Base-by-base conservation (phyloP, 2,888 invertebrate genomes). In the Meliscaeva auricollis region DNA sequence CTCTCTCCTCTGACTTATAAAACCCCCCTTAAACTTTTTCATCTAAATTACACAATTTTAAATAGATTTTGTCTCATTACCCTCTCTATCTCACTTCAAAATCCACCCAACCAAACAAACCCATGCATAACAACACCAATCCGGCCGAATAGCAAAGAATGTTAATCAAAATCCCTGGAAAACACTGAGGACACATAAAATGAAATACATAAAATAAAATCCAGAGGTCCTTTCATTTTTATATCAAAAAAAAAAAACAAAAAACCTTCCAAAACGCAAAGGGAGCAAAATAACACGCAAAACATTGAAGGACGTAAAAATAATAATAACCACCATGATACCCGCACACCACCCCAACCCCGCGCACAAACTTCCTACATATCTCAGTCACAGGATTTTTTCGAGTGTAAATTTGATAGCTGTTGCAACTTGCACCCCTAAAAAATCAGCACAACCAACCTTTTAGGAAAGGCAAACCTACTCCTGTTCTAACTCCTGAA, bases 371-470 rank as follows among this genome's bases (percentile, higher is more conserved):
- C 38, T 11, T 22, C n/a, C n/a, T n/a, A n/a, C n/a, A n/a, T n/a
- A n/a, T 20, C 9, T 9, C 20, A n/a, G 20, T 1, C 5, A 4
- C 41, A 46, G 64, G 58, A 56, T 56, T 82, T 72, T 15, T 62
- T 76, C 76, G 74, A 79, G 79, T 80, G 80, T 84, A 84, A 84
- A 84, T 80, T 75, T 70, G 80, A 84, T 84, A 75, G 84, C 84
- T 80, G 84, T 75, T 80, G 84, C 84, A 84, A 84, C 48, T 75
- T 84, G 80, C 84, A 84, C 84, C 84, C 84, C 70, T 80, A 75
- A 74, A 80, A 80, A 75, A 58, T n/a, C 74, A 50, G 30, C 46
- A 62, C 9, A 9, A 26, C 64, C n/a, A n/a, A 15, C 62, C n/a
- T n/a, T n/a, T n/a, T n/a, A 41, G 64, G 41, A 76, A 44, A 54